Base-by-base conservation (phyloP, 2,888 invertebrate genomes). In the Acronicta aceris region DNA sequence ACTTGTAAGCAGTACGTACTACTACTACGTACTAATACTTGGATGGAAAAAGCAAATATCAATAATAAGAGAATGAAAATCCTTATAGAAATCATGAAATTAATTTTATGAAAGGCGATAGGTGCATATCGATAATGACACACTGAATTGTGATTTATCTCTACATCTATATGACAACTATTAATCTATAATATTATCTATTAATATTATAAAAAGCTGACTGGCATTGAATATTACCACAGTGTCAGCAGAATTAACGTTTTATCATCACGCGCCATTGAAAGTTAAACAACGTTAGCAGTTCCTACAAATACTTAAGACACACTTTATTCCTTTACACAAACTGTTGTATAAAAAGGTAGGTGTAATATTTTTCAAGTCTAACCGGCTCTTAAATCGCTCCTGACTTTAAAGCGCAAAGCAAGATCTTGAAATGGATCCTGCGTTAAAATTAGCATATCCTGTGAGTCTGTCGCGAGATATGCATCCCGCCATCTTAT, bases 371-470 rank as follows among this genome's bases (percentile, higher is more conserved):
- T 54, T 59, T 57, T 64, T 70, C 57, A 61, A 60, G 33, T 27
- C 36, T 49, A 54, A 62, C 68, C 58, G 49, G 62, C 52, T 62
- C 30, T 59, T 59, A 63, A 57, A 57, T 54, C 54, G 59, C 55
- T 47, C 59, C 58, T 17, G 50, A 62, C 65, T 65, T 54, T 70
- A 71, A 75, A 74, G 60, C 64, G 59, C 50, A 45, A 59, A 59
- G 62, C 66, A 51, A 64, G 63, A 64, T 63, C 59, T 63, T 63
- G 60, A 55, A 72, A 75, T 76, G 76, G 65, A 69, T 65, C 61
- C 62, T 42, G 51, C 59, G 72, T 58, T 78, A 74, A 79, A 78
- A 78, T 81, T 76, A 79, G 62, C 76, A 78, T 81, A 75, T 78
- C 79, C 78, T 77, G 70, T 53, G 56, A 65, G 64, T 66, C 71